phyloP scores from a whole-genome alignment of 1,140 invertebrate genomes.

The Bombus superbus region DNA sequence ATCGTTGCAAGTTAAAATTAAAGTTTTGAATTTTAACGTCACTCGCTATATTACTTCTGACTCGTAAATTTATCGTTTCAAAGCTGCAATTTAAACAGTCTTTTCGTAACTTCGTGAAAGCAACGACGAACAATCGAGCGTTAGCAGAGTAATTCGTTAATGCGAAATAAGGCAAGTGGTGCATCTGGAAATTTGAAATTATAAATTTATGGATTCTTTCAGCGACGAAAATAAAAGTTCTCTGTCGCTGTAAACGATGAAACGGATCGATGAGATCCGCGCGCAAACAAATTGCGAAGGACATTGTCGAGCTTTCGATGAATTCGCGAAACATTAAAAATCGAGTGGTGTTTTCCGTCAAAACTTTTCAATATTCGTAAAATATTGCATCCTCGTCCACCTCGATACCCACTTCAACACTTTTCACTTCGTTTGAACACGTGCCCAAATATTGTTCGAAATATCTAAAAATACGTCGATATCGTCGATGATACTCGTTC shows the following conservation, averaged over 20 bases:
- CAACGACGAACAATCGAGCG: no score
- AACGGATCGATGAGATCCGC: not conserved
- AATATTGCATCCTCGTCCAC: constrained; percentile 29
- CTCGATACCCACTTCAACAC: constrained; percentile 22
- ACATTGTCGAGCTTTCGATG: constrained; percentile 21
- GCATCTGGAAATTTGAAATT: no score
- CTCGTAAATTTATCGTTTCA: no score
- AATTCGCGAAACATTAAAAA: constrained; percentile 31
- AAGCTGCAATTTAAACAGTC: no score
- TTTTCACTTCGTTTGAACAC: constrained; percentile 16
- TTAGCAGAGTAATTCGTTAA: no score
- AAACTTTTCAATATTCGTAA: constrained; percentile 40
- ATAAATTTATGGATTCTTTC: not conserved
- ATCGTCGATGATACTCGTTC: not conserved
- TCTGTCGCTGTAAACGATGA: not conserved
- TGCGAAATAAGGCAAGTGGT: no score
- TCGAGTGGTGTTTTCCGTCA: constrained; percentile 16
- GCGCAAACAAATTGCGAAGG: constrained; percentile 10
- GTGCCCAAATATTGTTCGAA: constrained; percentile 10
- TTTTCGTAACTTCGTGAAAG: no score
- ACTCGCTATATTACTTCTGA: no score
- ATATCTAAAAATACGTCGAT: constrained; percentile 15
- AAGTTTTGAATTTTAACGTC: no score
- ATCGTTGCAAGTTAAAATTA: no score
- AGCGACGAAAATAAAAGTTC: not conserved